phyloP scores from a whole-genome alignment of 2,797 vertebrate genomes.

The Mycteria americana region DNA sequence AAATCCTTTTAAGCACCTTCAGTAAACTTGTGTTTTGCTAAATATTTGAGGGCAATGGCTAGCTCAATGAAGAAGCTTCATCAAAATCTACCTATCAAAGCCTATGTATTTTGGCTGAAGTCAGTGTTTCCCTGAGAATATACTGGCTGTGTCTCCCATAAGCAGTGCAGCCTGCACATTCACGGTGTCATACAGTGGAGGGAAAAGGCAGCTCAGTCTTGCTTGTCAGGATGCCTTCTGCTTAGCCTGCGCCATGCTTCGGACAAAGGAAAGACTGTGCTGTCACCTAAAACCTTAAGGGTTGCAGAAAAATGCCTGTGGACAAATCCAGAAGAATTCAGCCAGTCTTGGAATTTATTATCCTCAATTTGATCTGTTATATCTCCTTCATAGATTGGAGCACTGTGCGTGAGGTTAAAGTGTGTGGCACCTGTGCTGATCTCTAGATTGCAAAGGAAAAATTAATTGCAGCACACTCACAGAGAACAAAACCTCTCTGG shows the following conservation, averaged over 20 bases:
- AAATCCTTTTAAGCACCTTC: background rate
- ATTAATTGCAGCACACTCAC: background rate
- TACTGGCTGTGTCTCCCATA: background rate
- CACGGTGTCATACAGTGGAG: background rate
- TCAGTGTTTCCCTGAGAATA: background rate
- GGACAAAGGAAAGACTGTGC: background rate
- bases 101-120: background rate
- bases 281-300: background rate
- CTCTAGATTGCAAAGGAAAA: background rate
- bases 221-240: background rate
- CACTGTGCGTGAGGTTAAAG: background rate
- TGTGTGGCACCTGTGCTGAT: background rate
- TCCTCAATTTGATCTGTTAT: background rate
- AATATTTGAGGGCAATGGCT: background rate
- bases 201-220: background rate
- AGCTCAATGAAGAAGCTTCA: background rate
- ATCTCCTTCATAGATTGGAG: background rate
- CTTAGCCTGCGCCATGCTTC: background rate
- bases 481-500: background rate
- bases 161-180: fast-evolving
- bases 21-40: background rate
- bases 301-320: background rate
- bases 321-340: background rate
- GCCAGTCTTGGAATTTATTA: background rate
- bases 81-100: background rate